Evolutionary conservation across 2,888 invertebrate species (phyloP).

Genomic region (Limulus polyphemus): DNA sequence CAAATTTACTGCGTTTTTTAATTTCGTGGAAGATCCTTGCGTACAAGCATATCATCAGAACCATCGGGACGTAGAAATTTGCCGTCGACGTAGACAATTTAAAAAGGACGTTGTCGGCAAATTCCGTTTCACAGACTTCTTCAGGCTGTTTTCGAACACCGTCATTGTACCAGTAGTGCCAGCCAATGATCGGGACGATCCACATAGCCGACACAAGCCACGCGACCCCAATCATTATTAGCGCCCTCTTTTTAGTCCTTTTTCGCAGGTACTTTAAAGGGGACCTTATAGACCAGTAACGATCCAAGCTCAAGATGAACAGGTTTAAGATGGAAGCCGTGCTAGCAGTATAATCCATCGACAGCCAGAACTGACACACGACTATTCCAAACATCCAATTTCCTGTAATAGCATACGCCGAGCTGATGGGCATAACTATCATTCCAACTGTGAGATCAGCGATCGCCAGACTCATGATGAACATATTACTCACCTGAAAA

Average conservation of each 20-base stretch:
- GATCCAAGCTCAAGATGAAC: slow-evolving; percentile 40
- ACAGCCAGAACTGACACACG: slow-evolving; percentile 38
- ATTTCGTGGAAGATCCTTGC: slow-evolving; percentile 41
- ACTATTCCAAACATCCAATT: slow-evolving; percentile 41
- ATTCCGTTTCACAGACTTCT: slow-evolving; percentile 43
- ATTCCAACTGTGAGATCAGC: slow-evolving; percentile 43
- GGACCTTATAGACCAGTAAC: slow-evolving; percentile 43
- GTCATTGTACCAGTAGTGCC: slow-evolving; percentile 19
- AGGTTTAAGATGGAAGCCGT: slow-evolving; percentile 48
- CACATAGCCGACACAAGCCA: slow-evolving; percentile 41
- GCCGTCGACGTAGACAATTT: slow-evolving; percentile 42
- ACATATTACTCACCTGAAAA: slow-evolving; percentile 45
- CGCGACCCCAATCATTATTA: slow-evolving; percentile 41
- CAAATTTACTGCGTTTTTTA: slow-evolving; percentile 35
- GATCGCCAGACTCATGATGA: slow-evolving; percentile 42
- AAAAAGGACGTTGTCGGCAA: slow-evolving; percentile 39
- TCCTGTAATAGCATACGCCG: slow-evolving; percentile 40
- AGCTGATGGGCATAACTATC: slow-evolving; percentile 43
- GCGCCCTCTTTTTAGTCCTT: slow-evolving; percentile 40
- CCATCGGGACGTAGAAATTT: slow-evolving; percentile 43
- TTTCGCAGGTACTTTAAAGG: slow-evolving; percentile 42
- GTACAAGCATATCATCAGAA: slow-evolving; percentile 41
- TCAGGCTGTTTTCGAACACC: slow-evolving; percentile 28
- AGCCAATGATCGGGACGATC: slow-evolving; percentile 40
- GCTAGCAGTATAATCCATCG: slow-evolving; percentile 46